Base-by-base conservation (phyloP, 2,888 invertebrate species). In the Limenitis camilla region DNA sequence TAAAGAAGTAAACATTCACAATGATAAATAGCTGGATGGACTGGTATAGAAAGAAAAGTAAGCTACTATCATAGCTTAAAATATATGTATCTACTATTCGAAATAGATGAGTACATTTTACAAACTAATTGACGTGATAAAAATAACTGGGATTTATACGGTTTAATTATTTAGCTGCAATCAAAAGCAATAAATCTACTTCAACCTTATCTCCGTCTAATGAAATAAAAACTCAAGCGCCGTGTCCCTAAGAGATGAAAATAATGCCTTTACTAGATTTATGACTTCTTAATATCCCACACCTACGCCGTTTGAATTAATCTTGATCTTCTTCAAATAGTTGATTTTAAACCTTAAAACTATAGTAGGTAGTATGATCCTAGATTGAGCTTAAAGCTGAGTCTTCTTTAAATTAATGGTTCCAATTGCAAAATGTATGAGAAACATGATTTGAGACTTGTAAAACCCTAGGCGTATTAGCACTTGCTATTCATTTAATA, bases 251-350 rank as follows among this genome's bases (percentile, higher is more conserved):
- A 38, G 57, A 62, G 69, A 68, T 72, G 65, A 68, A 63, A 76
- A 78, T 80, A 81, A 83, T 83, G 78, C 72, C 69, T 64, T 65
- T 59, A 64, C 53, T 71, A 74, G 78, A 84, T 85, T 78, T 83
- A 85, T 75, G 69, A 66, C 65, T 76, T 76, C 76, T 82, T 84
- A 84, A 84, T 82, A 72, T 68, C 76, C 48, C 52, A 74, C 78
- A 70, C 80, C 82, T 74, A 79, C 80, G 64, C 52, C 36, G 35
- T 19, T 47, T 41, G 40, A 40, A 40, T 40, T 49, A 46, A 57
- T 52, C 45, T 45, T 33, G 40, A 48, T 47, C 42, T 53, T 40
- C 43, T 10, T 19, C 6, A 1, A 4, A 10, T n/a, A n/a, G n/a
- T n/a, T 11, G 29, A 51, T 33, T 51, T 42, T 46, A 27, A 38